Conservation (phyloP, 92 coral and sea anemone species). For the Scolanthus callimorphus region DNA sequence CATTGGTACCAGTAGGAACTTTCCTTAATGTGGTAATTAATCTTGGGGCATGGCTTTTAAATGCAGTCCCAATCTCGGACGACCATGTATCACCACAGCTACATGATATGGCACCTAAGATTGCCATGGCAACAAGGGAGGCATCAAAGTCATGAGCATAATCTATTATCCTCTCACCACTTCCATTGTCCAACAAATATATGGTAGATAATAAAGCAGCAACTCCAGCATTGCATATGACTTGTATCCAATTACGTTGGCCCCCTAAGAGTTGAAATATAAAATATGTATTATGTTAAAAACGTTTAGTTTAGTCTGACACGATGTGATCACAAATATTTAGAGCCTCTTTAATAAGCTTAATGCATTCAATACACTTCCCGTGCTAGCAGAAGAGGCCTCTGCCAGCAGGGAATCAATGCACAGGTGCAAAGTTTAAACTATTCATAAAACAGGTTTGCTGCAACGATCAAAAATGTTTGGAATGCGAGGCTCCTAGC, state of each 20-base stretch:
- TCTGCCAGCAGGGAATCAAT: too few relatives aligned
- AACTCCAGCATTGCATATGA: conserved; percentile 94
- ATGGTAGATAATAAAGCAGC: conserved; percentile 69
- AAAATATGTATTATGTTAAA: too few relatives aligned
- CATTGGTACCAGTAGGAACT: conserved; percentile 97
- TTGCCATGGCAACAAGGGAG: conserved; percentile 77
- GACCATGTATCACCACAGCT: conserved; percentile 99
- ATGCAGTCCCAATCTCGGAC: conserved; percentile 91
- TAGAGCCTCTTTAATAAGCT: too few relatives aligned
- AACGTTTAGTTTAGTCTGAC: too few relatives aligned
- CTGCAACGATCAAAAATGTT: too few relatives aligned
- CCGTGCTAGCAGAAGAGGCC: too few relatives aligned
- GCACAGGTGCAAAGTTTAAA: too few relatives aligned
- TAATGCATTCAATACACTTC: too few relatives aligned
- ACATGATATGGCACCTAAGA: conserved; percentile 88
- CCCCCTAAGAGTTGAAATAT: conserved; percentile 95
- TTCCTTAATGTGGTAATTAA: conserved; percentile 80
- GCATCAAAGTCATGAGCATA: conserved; percentile 93
- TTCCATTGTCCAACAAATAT: conserved; percentile 83
- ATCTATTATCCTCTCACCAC: conserved; percentile 87
- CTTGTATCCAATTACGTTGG: conserved; percentile 98
- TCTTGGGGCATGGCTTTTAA: conserved; percentile 61
- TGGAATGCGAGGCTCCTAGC: too few relatives aligned
- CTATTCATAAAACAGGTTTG: too few relatives aligned
- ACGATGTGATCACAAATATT: too few relatives aligned